Evolutionary conservation across 2,888 invertebrate species (phyloP).

Genomic region (Andrena fulva): DNA sequence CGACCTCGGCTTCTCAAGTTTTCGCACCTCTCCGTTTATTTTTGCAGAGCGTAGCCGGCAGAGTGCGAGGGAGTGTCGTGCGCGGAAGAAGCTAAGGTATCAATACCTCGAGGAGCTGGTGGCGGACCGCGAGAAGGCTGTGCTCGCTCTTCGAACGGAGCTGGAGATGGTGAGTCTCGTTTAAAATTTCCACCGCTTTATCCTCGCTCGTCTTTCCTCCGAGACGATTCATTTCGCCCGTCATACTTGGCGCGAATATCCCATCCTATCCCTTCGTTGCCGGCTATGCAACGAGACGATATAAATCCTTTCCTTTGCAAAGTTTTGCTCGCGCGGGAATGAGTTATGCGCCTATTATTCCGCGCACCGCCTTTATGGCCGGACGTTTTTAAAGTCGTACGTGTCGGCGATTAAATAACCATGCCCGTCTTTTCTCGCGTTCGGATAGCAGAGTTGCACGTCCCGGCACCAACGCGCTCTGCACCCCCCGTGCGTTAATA

Average conservation of each 20-base stretch:
- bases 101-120: slow-evolving; percentile 98
- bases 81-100: slow-evolving; percentile 97
- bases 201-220: slow-evolving; percentile 13
- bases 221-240: slow-evolving; percentile 16
- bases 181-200: neutral
- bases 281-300: slow-evolving; percentile 9
- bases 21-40: slow-evolving; percentile 49
- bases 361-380: neutral
- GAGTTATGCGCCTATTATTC: slow-evolving; percentile 41
- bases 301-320: slow-evolving; percentile 31
- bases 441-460: slow-evolving; percentile 17
- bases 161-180: slow-evolving; percentile 91
- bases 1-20: neutral
- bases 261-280: neutral
- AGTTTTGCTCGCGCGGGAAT: slow-evolving; percentile 18
- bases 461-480: slow-evolving; percentile 7
- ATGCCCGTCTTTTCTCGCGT: slow-evolving; percentile 1
- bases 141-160: slow-evolving; percentile 94
- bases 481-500: slow-evolving; percentile 47
- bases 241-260: slow-evolving; percentile 23
- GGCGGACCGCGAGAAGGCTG: slow-evolving; percentile 96
- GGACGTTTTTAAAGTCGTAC: slow-evolving; percentile 34
- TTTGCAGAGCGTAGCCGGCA: slow-evolving; percentile 96
- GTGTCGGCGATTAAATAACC: slow-evolving; percentile 39
- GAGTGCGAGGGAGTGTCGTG: slow-evolving; percentile 98